These are phyloP conservation scores for Sarcoramphus papa DNA, from an alignment of 2,797 vertebrate species.

Conservation along the genomic window DNA sequence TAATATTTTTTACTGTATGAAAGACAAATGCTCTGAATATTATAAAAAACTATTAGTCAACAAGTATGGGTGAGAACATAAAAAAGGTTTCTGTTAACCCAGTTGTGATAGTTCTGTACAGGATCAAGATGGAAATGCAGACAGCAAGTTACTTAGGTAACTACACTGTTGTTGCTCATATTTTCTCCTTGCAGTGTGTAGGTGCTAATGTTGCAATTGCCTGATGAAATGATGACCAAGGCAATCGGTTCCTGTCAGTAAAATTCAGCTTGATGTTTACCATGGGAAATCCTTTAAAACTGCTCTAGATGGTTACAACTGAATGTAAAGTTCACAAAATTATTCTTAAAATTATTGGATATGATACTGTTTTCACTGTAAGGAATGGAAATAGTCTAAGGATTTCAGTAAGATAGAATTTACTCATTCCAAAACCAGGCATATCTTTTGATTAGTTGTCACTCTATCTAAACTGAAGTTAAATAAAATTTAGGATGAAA, in stretches of 20 bases:
- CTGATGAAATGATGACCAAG: neutral
- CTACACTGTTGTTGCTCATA: neutral
- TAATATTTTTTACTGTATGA: neutral
- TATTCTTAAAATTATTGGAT: neutral
- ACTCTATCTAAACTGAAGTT: neutral
- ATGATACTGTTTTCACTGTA: neutral
- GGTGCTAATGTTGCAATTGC: neutral
- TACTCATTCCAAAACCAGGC: neutral
- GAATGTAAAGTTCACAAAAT: neutral
- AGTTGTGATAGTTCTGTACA: neutral
- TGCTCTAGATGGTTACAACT: neutral
- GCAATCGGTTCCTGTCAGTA: neutral
- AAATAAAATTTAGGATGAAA: neutral
- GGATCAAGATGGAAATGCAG: neutral
- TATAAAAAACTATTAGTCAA: neutral
- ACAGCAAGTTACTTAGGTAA: neutral
- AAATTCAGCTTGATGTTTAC: neutral
- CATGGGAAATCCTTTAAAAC: neutral
- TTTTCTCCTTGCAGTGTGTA: neutral
- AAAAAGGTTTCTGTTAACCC: neutral
- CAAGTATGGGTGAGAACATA: neutral
- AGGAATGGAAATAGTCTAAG: neutral
- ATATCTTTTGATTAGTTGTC: conserved; percentile 16
- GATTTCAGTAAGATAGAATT: neutral
- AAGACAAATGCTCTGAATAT: neutral